These are phyloP conservation scores for Harmothoe impar DNA, from an alignment of 2,888 invertebrate species.

Conservation along the genomic window DNA sequence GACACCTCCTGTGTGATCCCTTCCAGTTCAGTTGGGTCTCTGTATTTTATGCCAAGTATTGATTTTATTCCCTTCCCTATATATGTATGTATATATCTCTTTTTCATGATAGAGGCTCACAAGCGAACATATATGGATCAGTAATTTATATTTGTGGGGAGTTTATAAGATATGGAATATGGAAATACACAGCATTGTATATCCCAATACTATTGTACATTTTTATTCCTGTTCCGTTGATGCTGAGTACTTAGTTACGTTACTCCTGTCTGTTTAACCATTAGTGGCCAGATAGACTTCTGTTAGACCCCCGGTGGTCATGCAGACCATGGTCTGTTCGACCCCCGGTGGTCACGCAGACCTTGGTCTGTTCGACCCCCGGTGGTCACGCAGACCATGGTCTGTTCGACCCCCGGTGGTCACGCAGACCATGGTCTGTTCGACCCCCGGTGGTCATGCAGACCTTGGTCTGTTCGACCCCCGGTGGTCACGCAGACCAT, in stretches of 20 bases:
- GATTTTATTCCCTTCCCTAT: constrained; percentile 1
- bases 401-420: background rate
- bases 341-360: background rate
- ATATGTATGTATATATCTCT: background rate
- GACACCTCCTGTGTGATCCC: background rate
- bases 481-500: background rate
- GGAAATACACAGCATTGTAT: background rate
- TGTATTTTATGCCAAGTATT: background rate
- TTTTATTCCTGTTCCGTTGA: background rate
- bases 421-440: background rate
- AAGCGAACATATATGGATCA: background rate
- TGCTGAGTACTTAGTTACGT: constrained; percentile 2
- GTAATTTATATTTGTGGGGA: background rate
- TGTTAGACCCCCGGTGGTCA: too few relatives aligned
- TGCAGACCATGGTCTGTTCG: too few relatives aligned
- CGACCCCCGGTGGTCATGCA: background rate
- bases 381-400: background rate
- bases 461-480: background rate
- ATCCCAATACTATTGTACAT: constrained; percentile 25
- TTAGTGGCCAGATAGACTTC: too few relatives aligned
- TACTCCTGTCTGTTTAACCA: background rate
- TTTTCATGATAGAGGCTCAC: background rate
- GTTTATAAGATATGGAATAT: background rate
- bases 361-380: background rate
- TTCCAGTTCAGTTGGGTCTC: background rate